Evolutionary conservation across 2,888 invertebrate genomes (phyloP).

Genomic region (Mythimna ferrago): DNA sequence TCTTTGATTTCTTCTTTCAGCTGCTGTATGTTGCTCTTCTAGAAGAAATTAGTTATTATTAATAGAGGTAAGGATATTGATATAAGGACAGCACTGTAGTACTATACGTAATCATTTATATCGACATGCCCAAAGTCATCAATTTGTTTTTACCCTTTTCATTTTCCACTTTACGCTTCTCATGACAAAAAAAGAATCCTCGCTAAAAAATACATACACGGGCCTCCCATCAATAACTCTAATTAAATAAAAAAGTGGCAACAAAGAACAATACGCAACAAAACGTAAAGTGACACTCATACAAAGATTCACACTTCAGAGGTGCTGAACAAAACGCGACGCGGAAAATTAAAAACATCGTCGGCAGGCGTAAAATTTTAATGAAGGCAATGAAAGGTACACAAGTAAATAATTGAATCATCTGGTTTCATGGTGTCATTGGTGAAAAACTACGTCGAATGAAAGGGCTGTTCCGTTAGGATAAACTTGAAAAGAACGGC

Average conservation of each 20-base stretch:
- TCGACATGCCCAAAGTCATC: too few species aligned
- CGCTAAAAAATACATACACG: slow-evolving; percentile 46
- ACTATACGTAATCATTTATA: too few species aligned
- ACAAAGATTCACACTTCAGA: slow-evolving; percentile 86
- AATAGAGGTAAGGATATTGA: background rate
- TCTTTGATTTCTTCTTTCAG: slow-evolving; percentile 92
- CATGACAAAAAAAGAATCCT: background rate
- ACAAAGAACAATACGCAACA: slow-evolving; percentile 70
- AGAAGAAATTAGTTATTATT: slow-evolving; percentile 39
- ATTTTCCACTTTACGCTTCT: background rate
- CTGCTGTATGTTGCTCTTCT: slow-evolving; percentile 91
- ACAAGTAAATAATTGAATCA: slow-evolving; percentile 84
- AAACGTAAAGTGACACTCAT: slow-evolving; percentile 77
- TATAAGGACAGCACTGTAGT: too few species aligned
- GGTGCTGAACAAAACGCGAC: slow-evolving; percentile 86
- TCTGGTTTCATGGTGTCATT: slow-evolving; percentile 86
- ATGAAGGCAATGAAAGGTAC: slow-evolving; percentile 84
- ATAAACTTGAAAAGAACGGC: slow-evolving; percentile 74
- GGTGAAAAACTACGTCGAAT: slow-evolving; percentile 74
- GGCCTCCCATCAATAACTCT: slow-evolving; percentile 41
- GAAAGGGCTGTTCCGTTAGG: slow-evolving; percentile 81
- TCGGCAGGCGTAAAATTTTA: slow-evolving; percentile 86
- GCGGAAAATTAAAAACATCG: slow-evolving; percentile 71
- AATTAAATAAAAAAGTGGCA: slow-evolving; percentile 58
- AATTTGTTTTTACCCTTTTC: background rate